Conservation (phyloP, 1,140 invertebrate genomes). For the Ostrea edulis region DNA sequence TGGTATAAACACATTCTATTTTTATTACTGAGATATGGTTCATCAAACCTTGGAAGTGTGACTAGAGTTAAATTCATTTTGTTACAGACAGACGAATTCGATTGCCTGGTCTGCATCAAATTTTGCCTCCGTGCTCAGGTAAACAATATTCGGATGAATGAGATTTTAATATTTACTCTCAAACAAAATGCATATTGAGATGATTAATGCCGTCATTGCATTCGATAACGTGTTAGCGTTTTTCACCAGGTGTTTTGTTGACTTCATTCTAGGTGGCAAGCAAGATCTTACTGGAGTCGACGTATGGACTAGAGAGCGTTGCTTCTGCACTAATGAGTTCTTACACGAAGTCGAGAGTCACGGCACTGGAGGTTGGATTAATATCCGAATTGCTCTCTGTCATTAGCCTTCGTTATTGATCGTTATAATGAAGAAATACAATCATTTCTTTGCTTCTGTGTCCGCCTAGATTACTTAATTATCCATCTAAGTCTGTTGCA, state of each 20-base stretch:
- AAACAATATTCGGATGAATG: neutral
- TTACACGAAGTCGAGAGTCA: slow-evolving; percentile 88
- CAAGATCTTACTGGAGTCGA: slow-evolving; percentile 82
- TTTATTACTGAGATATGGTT: neutral
- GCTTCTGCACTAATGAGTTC: slow-evolving; percentile 93
- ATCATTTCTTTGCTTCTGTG: neutral
- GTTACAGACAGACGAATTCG: slow-evolving; percentile 90
- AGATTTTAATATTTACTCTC: neutral
- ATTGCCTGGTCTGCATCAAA: slow-evolving; percentile 91
- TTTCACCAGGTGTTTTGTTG: neutral
- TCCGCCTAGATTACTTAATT: neutral
- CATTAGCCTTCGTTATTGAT: neutral
- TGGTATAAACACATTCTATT: slow-evolving; percentile 28
- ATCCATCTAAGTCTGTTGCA: neutral
- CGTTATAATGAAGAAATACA: neutral
- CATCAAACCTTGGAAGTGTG: no score
- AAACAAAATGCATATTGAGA: neutral
- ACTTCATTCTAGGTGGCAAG: slow-evolving; percentile 80
- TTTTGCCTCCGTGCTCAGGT: slow-evolving; percentile 75
- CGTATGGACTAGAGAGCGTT: slow-evolving; percentile 91
- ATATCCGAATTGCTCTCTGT: neutral
- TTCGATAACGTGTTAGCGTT: neutral
- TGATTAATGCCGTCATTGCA: neutral
- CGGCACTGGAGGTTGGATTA: slow-evolving; percentile 88
- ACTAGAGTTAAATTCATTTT: slow-evolving; percentile 19